These are phyloP conservation scores for Strigamia maritima DNA, from an alignment of 2,888 invertebrate genomes.

Conservation along the genomic window DNA sequence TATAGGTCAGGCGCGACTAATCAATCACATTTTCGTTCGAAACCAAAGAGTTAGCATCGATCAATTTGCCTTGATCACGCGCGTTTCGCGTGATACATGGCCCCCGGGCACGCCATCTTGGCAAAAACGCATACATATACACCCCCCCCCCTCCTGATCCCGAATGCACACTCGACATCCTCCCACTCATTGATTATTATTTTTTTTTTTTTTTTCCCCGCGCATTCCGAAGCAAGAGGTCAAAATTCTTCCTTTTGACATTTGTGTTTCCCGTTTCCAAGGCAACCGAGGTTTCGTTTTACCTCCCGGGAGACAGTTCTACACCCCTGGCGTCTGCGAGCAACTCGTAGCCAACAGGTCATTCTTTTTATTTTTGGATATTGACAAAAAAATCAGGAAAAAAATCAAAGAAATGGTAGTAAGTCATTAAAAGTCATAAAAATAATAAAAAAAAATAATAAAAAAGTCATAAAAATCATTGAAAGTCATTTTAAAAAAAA, in stretches of 20 bases:
- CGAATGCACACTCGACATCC: background rate
- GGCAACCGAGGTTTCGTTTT: background rate
- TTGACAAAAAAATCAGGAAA: no score
- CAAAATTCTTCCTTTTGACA: slow-evolving; percentile 15
- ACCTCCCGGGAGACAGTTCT: slow-evolving; percentile 1
- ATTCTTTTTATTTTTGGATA: background rate
- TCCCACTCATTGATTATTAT: background rate
- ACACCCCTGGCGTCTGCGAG: background rate
- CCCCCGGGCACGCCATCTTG: slow-evolving; percentile 29
- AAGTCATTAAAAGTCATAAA: no score
- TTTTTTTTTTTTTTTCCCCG: background rate
- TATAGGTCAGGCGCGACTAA: slow-evolving; percentile 32
- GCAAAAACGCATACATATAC: background rate
- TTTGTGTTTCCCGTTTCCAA: background rate
- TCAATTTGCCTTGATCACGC: slow-evolving; percentile 32
- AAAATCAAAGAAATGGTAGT: no score
- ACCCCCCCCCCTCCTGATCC: background rate
- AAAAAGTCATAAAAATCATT: no score
- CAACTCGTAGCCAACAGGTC: background rate
- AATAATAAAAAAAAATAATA: no score
- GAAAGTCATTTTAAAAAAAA: no score
- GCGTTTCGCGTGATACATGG: slow-evolving; percentile 27
- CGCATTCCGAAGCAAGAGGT: slow-evolving; percentile 19
- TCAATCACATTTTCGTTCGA: slow-evolving; percentile 32
- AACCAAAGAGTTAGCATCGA: slow-evolving; percentile 24